Percentiles rank a stretch among this genome's conserved stretches.
Conservation (phyloP, 2,888 invertebrate genomes). For the Thymelicus lineola region DNA sequence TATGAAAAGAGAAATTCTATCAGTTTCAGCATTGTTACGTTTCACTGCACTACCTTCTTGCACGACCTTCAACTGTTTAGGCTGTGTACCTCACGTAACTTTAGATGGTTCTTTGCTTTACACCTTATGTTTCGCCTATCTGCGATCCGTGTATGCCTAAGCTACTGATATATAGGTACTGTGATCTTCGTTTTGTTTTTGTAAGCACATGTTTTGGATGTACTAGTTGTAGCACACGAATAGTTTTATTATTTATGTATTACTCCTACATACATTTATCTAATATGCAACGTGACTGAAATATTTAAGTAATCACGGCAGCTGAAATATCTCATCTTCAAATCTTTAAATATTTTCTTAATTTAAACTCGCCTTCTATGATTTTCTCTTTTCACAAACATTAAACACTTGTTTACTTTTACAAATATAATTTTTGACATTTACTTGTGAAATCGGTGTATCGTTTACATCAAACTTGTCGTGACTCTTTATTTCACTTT, state of each 20-base stretch:
- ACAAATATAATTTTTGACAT: background rate
- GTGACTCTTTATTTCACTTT: slow-evolving; percentile 12
- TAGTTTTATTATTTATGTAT: slow-evolving; percentile 16
- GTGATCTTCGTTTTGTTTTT: slow-evolving; percentile 45
- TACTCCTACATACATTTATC: background rate
- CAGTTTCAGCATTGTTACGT: slow-evolving; percentile 59
- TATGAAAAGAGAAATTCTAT: slow-evolving; percentile 82
- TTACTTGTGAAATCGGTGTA: slow-evolving; percentile 9
- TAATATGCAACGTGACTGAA: slow-evolving; percentile 10
- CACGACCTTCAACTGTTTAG: slow-evolving; percentile 56
- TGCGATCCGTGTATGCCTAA: slow-evolving; percentile 11
- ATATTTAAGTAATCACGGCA: slow-evolving; percentile 22
- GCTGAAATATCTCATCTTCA: slow-evolving; percentile 21
- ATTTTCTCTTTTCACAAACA: slow-evolving; percentile 85
- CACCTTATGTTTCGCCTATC: slow-evolving; percentile 27
- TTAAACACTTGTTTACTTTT: slow-evolving; percentile 60
- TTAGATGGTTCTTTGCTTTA: slow-evolving; percentile 63
- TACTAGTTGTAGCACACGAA: slow-evolving; percentile 35
- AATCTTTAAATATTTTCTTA: background rate
- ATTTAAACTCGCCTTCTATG: slow-evolving; percentile 44
- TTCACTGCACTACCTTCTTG: slow-evolving; percentile 59
- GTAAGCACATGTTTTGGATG: slow-evolving; percentile 43
- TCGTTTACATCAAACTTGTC: slow-evolving; percentile 16
- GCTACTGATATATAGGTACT: slow-evolving; percentile 11
- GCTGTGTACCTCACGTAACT: slow-evolving; percentile 49